Base-by-base conservation (phyloP, 2,888 invertebrate genomes). In the Isotomurus palustris region DNA sequence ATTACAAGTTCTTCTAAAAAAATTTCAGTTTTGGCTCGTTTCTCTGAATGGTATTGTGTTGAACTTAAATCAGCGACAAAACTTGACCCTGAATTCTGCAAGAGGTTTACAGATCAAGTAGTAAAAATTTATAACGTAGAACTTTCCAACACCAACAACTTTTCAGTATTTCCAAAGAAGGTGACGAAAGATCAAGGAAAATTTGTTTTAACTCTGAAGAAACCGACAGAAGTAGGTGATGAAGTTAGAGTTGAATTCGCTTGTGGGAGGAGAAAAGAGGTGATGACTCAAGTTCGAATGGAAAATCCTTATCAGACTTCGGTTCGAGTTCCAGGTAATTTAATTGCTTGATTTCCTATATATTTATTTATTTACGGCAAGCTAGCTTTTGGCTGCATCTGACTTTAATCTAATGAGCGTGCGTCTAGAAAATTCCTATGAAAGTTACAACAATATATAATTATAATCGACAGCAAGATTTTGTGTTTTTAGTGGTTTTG, bases 101-200 rank as follows among this genome's bases (percentile, higher is more conserved):
- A 62, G 60, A 64, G 56, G 38, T 68, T 70, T 50, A 65, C 66
- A 3, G 68, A 70, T 22, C 68, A 70, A 62, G 63, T 70, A 47
- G 53, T 65, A 2, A 63, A 62, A 25, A 70, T 70, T 60, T 68
- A 66, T 38, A 67, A 68, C 35, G 52, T 67, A 40, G 70, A 68
- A 24, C 56, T 64, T 27, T 64, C 54, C 41, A 67, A 61, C 53
- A 58, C 59, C 12, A 62, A 55, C 58, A 64, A 62, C 51, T 70
- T 70, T 59, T 60, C 65, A 49, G 61, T 70, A 35, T 70, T 70
- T 41, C 70, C 70, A 2, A 67, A 67, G 43, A 70, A 68, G 61
- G 60, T 67, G 3, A 65, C 68, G 21, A 56, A 53, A 21, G 68
- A 70, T 22, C 68, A 68, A 43, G 67, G 66, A 21, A 68, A 68